phyloP scores from a whole-genome alignment of 64 coral and sea anemone species.

The Actinia tenebrosa region DNA sequence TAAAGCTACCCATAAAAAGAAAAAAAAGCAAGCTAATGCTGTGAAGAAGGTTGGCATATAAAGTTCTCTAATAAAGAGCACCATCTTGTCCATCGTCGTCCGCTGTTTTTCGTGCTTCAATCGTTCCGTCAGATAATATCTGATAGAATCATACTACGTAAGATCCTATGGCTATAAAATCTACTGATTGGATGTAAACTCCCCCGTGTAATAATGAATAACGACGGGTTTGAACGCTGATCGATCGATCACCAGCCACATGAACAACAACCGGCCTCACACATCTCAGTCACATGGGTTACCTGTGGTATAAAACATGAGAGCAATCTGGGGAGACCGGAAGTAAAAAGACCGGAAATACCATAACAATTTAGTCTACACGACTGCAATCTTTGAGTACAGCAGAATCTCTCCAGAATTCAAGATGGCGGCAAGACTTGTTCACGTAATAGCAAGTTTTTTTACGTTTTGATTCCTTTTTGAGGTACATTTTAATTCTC shows the following conservation, averaged over 20 bases:
- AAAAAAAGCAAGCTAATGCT: conserved; percentile 63
- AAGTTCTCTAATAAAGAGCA: conserved; percentile 24
- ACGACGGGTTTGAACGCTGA: neutral
- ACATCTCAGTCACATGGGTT: neutral
- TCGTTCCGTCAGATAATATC: neutral
- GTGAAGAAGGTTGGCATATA: conserved; percentile 54
- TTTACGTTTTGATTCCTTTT: neutral
- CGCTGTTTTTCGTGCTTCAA: neutral
- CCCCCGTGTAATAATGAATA: neutral
- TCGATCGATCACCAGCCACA: neutral
- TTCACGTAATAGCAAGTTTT: conserved; percentile 4
- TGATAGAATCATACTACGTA: neutral
- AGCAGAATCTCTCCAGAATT: conserved; percentile 2
- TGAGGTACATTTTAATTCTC: neutral
- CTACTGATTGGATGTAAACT: neutral
- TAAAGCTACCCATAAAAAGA: conserved; percentile 71
- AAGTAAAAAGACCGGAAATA: neutral
- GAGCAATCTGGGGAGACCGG: neutral
- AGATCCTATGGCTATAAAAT: neutral
- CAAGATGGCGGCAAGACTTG: conserved; percentile 61
- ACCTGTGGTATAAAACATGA: neutral
- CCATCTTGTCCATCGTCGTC: conserved; percentile 4
- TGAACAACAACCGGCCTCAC: neutral
- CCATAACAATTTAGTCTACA: neutral
- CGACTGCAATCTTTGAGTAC: neutral